These are phyloP conservation scores for Autographa pulchrina DNA, from an alignment of 2,888 invertebrate genomes.

Conservation along the genomic window DNA sequence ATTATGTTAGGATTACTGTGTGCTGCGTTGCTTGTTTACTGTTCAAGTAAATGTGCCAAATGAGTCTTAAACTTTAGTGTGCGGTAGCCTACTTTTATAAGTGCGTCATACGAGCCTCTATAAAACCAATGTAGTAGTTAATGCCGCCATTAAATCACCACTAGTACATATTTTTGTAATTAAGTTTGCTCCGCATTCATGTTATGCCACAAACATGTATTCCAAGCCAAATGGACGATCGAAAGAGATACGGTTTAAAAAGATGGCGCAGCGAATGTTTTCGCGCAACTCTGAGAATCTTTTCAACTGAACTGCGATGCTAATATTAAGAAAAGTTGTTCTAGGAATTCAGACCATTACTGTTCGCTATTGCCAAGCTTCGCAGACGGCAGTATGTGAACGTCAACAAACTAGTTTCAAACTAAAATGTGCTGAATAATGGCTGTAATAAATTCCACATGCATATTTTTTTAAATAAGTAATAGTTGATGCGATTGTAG, in stretches of 20 bases:
- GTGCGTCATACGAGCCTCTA: background rate
- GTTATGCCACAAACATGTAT: background rate
- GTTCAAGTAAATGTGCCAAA: slow-evolving; percentile 7
- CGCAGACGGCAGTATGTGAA: slow-evolving; percentile 2
- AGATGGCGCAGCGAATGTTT: background rate
- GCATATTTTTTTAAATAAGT: background rate
- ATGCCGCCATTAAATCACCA: background rate
- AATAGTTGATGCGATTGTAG: background rate
- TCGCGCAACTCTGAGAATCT: background rate
- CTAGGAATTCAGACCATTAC: slow-evolving; percentile 4
- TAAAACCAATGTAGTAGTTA: slow-evolving; percentile 5
- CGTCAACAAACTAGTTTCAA: slow-evolving; percentile 4
- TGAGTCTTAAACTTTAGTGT: background rate
- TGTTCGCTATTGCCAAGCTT: slow-evolving; percentile 4
- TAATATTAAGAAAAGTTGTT: slow-evolving; percentile 4
- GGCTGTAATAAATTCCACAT: slow-evolving; percentile 1
- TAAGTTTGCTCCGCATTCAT: background rate
- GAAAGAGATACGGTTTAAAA: background rate
- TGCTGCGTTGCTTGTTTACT: background rate
- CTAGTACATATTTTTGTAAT: background rate
- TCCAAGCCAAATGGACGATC: background rate
- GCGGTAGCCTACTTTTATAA: background rate
- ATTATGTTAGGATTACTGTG: slow-evolving; percentile 4
- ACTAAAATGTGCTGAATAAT: slow-evolving; percentile 4
- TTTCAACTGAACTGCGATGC: slow-evolving; percentile 4